phyloP scores from a whole-genome alignment of 2,113 vertebrate species.

The Sapajus apella region DNA sequence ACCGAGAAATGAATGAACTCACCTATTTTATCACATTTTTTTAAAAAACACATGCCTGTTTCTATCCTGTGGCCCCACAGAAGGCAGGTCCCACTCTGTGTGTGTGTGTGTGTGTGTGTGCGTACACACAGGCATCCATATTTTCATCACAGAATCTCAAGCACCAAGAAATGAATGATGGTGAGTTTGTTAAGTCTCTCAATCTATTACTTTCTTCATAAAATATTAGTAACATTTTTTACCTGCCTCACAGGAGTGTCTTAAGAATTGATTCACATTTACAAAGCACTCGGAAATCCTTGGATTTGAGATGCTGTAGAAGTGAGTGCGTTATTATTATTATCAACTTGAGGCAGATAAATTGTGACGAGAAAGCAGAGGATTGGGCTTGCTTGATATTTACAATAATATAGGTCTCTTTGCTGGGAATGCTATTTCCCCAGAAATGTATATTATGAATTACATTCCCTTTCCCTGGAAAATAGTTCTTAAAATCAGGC shows the following conservation, averaged over 20 bases:
- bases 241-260: constrained; percentile 36
- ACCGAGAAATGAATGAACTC: background rate
- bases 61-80: background rate
- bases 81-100: background rate
- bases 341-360: constrained; percentile 71
- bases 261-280: constrained; percentile 70
- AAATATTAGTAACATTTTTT: constrained; percentile 63
- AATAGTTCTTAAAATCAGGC: constrained; percentile 42
- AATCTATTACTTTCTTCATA: constrained; percentile 50
- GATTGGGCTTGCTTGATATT: constrained; percentile 56
- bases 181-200: constrained; percentile 8
- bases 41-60: background rate
- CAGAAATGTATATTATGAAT: constrained; percentile 56
- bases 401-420: constrained; percentile 70
- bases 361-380: constrained; percentile 62
- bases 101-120: background rate
- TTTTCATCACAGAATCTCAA: background rate
- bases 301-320: constrained; percentile 48
- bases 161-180: background rate
- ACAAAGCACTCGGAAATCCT: constrained; percentile 66
- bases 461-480: constrained; percentile 63
- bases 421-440: constrained; percentile 45
- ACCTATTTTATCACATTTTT: background rate
- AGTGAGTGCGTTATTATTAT: constrained; percentile 71
- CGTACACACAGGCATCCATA: fast-evolving